Percentiles rank a stretch among this genome's conserved stretches.
These are phyloP conservation scores for Cossypha niveicapilla DNA, from an alignment of 2,797 vertebrate genomes.

Conservation along the genomic window DNA sequence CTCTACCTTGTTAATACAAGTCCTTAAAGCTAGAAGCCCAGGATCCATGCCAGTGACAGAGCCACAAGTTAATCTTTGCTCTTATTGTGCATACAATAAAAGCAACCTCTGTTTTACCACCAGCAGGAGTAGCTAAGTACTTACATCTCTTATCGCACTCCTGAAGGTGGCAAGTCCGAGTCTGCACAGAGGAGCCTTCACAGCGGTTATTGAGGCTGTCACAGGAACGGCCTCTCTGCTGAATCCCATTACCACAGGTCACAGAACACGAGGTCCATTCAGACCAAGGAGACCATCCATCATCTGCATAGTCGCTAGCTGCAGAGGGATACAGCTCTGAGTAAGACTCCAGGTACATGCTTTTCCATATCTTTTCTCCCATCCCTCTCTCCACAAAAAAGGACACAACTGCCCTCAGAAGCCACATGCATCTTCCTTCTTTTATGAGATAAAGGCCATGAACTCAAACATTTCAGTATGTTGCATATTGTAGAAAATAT, in stretches of 20 bases:
- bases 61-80: neutral
- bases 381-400: neutral
- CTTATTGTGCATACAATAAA: neutral
- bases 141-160: conserved; percentile 99
- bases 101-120: neutral
- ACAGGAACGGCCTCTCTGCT: conserved; percentile 96
- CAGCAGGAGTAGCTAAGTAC: conserved; percentile 32
- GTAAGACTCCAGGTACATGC: neutral
- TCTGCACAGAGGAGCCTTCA: conserved; percentile 96
- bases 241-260: conserved; percentile 92
- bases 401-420: neutral
- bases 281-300: conserved; percentile 98
- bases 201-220: conserved; percentile 97
- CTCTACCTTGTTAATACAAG: neutral
- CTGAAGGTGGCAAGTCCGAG: conserved; percentile 92
- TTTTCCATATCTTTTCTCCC: neutral
- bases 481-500: neutral
- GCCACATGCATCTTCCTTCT: neutral
- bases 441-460: neutral
- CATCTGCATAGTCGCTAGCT: conserved; percentile 86
- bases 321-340: neutral
- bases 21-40: neutral
- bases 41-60: neutral
- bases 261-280: conserved; percentile 97
- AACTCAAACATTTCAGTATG: neutral